Conservation (phyloP, 1,140 invertebrate species). For the Akabosia matsudoensis region DNA sequence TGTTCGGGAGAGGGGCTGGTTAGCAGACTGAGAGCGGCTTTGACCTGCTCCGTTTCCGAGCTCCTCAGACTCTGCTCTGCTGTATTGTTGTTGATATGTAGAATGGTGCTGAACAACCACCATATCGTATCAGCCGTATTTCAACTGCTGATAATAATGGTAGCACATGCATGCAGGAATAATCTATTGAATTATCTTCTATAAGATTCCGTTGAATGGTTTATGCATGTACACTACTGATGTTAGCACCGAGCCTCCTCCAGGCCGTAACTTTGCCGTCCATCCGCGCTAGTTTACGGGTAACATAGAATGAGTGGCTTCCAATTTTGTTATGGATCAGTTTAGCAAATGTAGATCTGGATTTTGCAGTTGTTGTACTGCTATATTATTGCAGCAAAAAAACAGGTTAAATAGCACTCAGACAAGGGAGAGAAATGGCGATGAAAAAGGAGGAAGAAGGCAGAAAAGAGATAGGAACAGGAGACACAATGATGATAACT, state of each 20-base stretch:
- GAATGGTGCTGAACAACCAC: too few relatives aligned
- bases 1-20: constrained; percentile 10
- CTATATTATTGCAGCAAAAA: neutral
- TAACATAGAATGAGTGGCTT: neutral
- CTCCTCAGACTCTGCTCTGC: constrained; percentile 27
- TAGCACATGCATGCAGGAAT: too few relatives aligned
- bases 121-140: too few relatives aligned
- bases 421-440: neutral
- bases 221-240: neutral
- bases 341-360: neutral
- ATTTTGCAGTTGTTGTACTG: neutral
- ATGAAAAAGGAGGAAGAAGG: constrained; percentile 16
- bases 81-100: neutral
- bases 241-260: neutral
- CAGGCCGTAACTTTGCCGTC: neutral
- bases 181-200: neutral
- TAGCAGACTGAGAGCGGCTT: constrained; percentile 37
- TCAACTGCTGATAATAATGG: too few relatives aligned
- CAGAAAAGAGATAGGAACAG: neutral
- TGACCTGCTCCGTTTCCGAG: constrained; percentile 38
- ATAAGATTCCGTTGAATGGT: neutral
- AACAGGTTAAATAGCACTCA: neutral
- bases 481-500: neutral
- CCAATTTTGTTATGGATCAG: neutral
- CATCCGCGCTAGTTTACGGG: neutral